Conservation (phyloP, 2,888 invertebrate genomes). For the Hypercompe scribonia region DNA sequence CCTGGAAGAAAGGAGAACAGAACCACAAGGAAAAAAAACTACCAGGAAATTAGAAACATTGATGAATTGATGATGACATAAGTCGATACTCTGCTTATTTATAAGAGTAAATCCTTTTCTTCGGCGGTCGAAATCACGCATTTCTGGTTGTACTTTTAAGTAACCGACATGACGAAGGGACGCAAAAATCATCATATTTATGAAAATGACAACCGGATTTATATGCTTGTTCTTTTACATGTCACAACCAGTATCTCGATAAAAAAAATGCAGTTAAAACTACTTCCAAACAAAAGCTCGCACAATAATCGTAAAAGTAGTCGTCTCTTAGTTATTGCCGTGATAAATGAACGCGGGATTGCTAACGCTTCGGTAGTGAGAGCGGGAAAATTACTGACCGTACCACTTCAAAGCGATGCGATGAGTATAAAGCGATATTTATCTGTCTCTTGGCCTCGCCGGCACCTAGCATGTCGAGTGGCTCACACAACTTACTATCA, state of each 20-base stretch:
- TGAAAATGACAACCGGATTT: background rate
- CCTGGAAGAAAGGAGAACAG: too few relatives aligned
- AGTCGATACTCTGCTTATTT: background rate
- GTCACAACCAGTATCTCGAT: background rate
- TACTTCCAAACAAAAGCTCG: conserved; percentile 42
- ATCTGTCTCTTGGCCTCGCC: conserved; percentile 73
- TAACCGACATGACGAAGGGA: background rate
- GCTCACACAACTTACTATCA: conserved; percentile 42
- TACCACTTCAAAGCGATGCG: conserved; percentile 69
- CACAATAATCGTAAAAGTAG: conserved; percentile 52
- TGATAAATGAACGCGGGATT: conserved; percentile 53
- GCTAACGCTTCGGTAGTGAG: conserved; percentile 50
- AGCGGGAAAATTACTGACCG: conserved; percentile 67
- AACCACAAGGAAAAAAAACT: too few relatives aligned
- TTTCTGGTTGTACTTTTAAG: background rate
- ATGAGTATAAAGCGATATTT: conserved; percentile 74
- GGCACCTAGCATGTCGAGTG: conserved; percentile 63
- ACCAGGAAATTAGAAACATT: too few relatives aligned
- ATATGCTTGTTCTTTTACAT: background rate
- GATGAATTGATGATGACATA: background rate
- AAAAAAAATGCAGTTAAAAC: conserved; percentile 21
- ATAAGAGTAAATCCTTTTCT: background rate
- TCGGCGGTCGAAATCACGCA: background rate
- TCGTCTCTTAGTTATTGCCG: conserved; percentile 52
- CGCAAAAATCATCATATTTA: background rate